A percentile compares a stretch with the other conserved stretches of the same genome.
Conservation (phyloP, 2,888 invertebrate species). For the Anthrax anthrax region DNA sequence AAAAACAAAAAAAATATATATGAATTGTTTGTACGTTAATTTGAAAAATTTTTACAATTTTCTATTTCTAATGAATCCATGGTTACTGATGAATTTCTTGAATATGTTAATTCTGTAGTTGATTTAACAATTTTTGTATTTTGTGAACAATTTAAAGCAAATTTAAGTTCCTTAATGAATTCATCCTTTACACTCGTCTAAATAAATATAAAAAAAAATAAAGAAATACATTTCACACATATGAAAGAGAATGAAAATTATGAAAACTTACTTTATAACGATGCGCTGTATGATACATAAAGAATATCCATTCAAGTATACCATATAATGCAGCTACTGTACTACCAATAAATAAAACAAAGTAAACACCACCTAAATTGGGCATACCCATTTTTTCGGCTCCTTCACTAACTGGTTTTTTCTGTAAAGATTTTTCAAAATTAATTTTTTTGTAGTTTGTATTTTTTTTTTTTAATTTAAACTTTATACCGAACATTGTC, state of each 20-base stretch:
- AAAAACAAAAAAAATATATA: too few relatives aligned
- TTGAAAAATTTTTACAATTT: neutral
- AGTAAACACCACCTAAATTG: conserved; percentile 51
- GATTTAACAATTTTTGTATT: conserved; percentile 3
- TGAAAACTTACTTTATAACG: conserved; percentile 15
- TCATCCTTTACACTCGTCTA: conserved; percentile 3
- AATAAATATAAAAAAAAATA: neutral
- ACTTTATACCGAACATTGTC: conserved; percentile 48
- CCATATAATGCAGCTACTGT: conserved; percentile 28
- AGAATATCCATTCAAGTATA: conserved; percentile 24
- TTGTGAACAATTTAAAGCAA: conserved; percentile 4
- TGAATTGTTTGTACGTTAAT: too few relatives aligned
- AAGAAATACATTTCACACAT: neutral
- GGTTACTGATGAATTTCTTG: conserved; percentile 3
- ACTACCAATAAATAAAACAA: conserved; percentile 42
- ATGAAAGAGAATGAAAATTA: neutral
- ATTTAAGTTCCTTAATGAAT: conserved; percentile 5
- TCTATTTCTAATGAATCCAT: conserved; percentile 1
- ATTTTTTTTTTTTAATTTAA: conserved; percentile 17
- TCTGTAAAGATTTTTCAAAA: neutral
- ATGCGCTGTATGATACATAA: conserved; percentile 6
- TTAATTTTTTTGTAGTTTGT: neutral
- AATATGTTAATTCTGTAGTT: neutral
- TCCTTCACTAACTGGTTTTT: conserved; percentile 24
- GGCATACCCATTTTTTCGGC: conserved; percentile 42